Evolutionary conservation across 2,113 vertebrate species (phyloP).

Genomic region (Cromileptes altivelis): DNA sequence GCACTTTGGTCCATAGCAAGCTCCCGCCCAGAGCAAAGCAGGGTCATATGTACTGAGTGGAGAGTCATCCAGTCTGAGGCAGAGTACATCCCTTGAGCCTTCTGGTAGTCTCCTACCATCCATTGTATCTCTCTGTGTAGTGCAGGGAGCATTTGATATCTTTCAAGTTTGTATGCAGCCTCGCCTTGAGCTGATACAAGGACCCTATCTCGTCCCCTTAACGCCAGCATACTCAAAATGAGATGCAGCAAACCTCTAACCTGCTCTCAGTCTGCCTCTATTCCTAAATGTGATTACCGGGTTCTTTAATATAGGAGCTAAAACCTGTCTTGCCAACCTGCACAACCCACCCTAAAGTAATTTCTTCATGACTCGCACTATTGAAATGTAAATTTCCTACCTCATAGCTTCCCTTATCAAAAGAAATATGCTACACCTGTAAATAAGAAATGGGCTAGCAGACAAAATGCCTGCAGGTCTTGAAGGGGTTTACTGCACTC

Average conservation of each 20-base stretch:
- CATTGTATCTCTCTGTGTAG: constrained; percentile 36
- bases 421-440: constrained; percentile 57
- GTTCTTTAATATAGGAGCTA: constrained; percentile 39
- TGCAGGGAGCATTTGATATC: constrained; percentile 19
- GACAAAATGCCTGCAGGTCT: constrained; percentile 38
- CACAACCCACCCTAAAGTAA: constrained; percentile 43
- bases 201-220: constrained; percentile 17
- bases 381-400: constrained; percentile 69
- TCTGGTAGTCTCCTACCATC: constrained; percentile 8
- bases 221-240: constrained; percentile 37
- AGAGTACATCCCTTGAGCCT: constrained; percentile 11
- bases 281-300: constrained; percentile 52
- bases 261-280: constrained; percentile 14
- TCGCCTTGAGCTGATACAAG: constrained; percentile 27
- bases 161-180: constrained; percentile 25
- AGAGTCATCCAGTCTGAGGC: constrained; percentile 25
- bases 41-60: constrained; percentile 20
- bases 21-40: constrained; percentile 36
- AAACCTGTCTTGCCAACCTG: constrained; percentile 41
- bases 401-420: constrained; percentile 53
- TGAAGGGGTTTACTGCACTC: constrained; percentile 21
- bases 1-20: constrained; percentile 73
- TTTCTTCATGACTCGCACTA: constrained; percentile 38
- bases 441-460: constrained; percentile 54
- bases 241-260: constrained; percentile 46